These are phyloP conservation scores for Cyclargus thomasi DNA, from an alignment of 1,140 invertebrate genomes.

Conservation along the genomic window DNA sequence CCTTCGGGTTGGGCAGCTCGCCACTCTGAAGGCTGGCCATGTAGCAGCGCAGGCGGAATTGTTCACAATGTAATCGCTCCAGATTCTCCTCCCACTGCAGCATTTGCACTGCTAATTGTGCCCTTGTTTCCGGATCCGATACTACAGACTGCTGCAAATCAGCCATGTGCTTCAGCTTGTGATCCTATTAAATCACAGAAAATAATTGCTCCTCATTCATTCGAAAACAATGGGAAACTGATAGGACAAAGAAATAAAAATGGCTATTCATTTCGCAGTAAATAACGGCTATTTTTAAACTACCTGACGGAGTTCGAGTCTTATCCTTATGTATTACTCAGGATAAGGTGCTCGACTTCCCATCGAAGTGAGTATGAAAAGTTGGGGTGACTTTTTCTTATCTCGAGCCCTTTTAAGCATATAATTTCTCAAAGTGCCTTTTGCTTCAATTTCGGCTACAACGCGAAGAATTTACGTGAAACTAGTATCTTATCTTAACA, in stretches of 20 bases:
- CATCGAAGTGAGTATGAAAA: slow-evolving; percentile 1
- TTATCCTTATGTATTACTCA: neutral
- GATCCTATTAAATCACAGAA: slow-evolving; percentile 80
- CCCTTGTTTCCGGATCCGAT: slow-evolving; percentile 91
- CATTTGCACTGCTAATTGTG: slow-evolving; percentile 94
- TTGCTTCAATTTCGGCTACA: neutral
- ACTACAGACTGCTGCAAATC: slow-evolving; percentile 96
- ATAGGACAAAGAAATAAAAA: neutral
- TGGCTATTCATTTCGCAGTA: neutral
- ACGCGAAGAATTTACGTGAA: no score
- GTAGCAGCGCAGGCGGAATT: slow-evolving; percentile 96
- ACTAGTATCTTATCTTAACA: no score
- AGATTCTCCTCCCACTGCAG: slow-evolving; percentile 97
- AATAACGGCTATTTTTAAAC: neutral
- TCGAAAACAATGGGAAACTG: neutral
- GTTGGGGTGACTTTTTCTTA: neutral
- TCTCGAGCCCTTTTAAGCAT: neutral
- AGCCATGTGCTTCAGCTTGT: slow-evolving; percentile 98
- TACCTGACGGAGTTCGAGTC: neutral
- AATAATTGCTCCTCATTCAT: slow-evolving; percentile 11
- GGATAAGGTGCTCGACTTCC: neutral
- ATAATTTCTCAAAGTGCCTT: neutral
- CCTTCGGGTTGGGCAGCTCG: slow-evolving; percentile 98
- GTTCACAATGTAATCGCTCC: slow-evolving; percentile 96
- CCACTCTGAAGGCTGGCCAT: slow-evolving; percentile 97